phyloP scores from a whole-genome alignment of 2,888 invertebrate genomes.

The Leptinotarsa rubiginosa region DNA sequence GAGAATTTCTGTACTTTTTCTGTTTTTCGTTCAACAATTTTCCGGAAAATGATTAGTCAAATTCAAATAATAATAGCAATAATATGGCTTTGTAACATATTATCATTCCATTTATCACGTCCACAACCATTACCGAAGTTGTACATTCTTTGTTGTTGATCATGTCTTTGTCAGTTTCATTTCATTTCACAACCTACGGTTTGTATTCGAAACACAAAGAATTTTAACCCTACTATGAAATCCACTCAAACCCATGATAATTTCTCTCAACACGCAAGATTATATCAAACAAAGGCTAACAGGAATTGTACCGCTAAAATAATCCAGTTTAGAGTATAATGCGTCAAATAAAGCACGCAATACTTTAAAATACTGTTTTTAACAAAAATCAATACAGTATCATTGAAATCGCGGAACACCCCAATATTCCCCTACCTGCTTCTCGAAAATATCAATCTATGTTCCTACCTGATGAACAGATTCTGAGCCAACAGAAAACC shows the following conservation, averaged over 20 bases:
- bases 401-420: background rate
- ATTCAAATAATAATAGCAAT: no score
- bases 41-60: no score
- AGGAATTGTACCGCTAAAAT: constrained; percentile 11
- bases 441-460: background rate
- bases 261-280: constrained; percentile 23
- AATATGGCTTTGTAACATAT: background rate
- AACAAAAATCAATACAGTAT: constrained; percentile 10
- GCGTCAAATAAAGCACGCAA: constrained; percentile 26
- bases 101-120: background rate
- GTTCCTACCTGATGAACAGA: no score
- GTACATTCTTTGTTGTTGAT: background rate
- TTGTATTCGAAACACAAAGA: background rate
- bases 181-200: background rate
- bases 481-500: no score
- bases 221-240: constrained; percentile 12
- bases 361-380: constrained; percentile 9
- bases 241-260: constrained; percentile 11
- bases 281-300: constrained; percentile 19
- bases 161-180: background rate
- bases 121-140: background rate
- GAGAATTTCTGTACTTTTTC: no score
- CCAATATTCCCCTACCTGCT: background rate
- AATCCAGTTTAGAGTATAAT: constrained; percentile 17
- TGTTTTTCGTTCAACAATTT: no score